These are phyloP conservation scores for Formica aserva DNA, from an alignment of 2,888 invertebrate species.

Conservation along the genomic window DNA sequence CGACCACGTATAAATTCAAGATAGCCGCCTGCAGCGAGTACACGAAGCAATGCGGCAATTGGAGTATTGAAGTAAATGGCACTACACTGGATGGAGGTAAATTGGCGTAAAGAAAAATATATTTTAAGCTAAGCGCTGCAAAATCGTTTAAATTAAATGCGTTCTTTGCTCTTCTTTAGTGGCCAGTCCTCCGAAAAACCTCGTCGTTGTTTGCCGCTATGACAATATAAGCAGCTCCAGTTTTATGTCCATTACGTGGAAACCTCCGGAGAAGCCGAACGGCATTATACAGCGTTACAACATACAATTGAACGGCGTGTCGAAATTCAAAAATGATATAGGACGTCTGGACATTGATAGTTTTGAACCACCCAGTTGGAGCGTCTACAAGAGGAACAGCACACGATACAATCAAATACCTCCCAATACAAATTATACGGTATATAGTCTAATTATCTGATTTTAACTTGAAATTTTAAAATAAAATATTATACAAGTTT, in stretches of 20 bases:
- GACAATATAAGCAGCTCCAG: conserved; percentile 88
- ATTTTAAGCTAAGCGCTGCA: neutral
- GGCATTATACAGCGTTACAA: conserved; percentile 93
- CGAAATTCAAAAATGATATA: conserved; percentile 86
- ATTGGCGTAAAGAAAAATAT: neutral
- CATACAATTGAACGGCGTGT: conserved; percentile 87
- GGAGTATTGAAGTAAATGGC: conserved; percentile 92
- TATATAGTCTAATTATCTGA: conserved; percentile 78
- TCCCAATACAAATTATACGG: conserved; percentile 94
- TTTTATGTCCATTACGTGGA: conserved; percentile 91
- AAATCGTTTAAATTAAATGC: conserved; percentile 1
- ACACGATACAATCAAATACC: conserved; percentile 90
- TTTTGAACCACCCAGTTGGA: conserved; percentile 88
- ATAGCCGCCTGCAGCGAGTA: conserved; percentile 93
- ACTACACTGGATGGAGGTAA: conserved; percentile 92
- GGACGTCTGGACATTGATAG: conserved; percentile 86
- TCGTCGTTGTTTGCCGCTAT: conserved; percentile 89
- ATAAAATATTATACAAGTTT: neutral
- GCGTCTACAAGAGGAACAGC: conserved; percentile 85
- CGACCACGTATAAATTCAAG: conserved; percentile 93
- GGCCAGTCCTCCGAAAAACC: conserved; percentile 91
- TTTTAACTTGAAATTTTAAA: neutral
- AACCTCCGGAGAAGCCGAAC: conserved; percentile 90
- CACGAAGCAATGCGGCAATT: conserved; percentile 91
- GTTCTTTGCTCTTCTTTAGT: conserved; percentile 83